Percentiles rank a stretch among this genome's conserved stretches.
Conservation (phyloP, 2,113 vertebrate genomes). For the Dicaeum eximium region DNA sequence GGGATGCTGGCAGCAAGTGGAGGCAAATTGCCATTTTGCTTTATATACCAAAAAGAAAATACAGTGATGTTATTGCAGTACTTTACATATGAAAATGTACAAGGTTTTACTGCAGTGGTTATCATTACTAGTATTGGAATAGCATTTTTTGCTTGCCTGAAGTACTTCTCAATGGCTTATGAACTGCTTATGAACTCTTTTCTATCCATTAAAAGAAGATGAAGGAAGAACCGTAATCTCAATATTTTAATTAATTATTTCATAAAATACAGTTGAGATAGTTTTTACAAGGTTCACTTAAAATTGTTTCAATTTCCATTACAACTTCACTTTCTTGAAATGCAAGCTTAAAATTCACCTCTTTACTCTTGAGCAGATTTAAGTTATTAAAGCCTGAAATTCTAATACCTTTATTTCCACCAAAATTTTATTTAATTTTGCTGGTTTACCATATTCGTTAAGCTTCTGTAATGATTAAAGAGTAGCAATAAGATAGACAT, state of each 20-base stretch:
- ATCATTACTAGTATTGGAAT: not conserved
- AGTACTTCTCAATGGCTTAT: not conserved
- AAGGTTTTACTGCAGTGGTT: not conserved
- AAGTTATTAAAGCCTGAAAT: not conserved
- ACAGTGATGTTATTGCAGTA: not conserved
- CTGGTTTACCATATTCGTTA: not conserved
- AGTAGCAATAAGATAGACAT: not conserved
- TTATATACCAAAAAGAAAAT: not conserved
- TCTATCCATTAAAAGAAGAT: not conserved
- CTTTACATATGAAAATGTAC: not conserved
- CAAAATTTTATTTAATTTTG: not conserved
- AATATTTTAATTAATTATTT: not conserved
- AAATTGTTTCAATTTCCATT: not conserved
- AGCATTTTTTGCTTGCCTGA: not conserved
- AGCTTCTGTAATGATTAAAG: not conserved
- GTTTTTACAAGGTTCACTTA: not conserved
- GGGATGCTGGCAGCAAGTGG: not conserved
- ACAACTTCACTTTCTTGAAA: not conserved
- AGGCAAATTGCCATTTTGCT: not conserved
- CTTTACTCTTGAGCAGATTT: not conserved
- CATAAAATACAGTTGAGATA: not conserved
- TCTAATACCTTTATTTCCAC: not conserved
- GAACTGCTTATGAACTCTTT: not conserved
- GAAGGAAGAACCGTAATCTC: not conserved
- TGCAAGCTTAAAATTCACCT: not conserved